Percentiles rank a stretch among this genome's conserved stretches.
Evolutionary conservation across 2,113 vertebrate genomes (phyloP).

Genomic region (Scolopax mira): DNA sequence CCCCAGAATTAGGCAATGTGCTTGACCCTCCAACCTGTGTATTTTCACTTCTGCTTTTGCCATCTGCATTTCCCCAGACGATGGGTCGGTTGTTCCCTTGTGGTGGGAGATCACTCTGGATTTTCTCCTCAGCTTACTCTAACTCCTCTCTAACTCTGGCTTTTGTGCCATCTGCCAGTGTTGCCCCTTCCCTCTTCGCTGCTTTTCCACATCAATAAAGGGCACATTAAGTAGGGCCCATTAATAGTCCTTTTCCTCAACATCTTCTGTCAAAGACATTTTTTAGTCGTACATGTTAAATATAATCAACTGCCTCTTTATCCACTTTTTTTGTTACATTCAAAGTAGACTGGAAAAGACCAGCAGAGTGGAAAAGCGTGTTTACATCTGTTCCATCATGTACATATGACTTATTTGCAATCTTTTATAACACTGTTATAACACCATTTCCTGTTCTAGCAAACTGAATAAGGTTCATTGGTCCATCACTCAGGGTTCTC

Average conservation of each 20-base stretch:
- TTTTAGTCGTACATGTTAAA: neutral
- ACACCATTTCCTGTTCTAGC: neutral
- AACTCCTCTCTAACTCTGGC: neutral
- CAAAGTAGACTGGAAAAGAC: neutral
- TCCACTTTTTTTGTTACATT: neutral
- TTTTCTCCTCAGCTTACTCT: neutral
- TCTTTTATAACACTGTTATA: neutral
- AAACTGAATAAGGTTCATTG: neutral
- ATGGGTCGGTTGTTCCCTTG: neutral
- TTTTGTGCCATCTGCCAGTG: neutral
- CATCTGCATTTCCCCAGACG: neutral
- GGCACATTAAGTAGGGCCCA: neutral
- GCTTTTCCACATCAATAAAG: neutral
- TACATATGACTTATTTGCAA: neutral
- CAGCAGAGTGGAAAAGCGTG: neutral
- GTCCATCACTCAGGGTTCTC: neutral
- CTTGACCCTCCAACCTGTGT: neutral
- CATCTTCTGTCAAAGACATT: neutral
- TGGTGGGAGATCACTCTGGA: neutral
- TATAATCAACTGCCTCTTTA: neutral
- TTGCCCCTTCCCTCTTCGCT: neutral
- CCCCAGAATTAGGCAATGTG: neutral
- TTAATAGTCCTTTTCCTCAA: neutral
- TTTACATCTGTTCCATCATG: neutral
- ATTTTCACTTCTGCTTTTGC: neutral